Base-by-base conservation (phyloP, 2,113 vertebrate genomes). In the Nothocercus julius region DNA sequence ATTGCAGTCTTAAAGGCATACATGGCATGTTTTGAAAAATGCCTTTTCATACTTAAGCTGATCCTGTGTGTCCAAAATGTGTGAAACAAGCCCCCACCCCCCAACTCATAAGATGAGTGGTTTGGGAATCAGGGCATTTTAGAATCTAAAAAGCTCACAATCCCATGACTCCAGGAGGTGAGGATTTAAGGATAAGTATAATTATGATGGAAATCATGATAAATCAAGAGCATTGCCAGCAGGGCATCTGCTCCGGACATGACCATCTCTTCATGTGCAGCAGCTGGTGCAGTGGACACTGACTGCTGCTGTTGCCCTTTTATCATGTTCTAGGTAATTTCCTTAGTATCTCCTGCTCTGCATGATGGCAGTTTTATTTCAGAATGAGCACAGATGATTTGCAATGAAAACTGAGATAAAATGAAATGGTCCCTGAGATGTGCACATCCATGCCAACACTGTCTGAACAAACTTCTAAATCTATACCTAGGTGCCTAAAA, bases 281-380 rank as follows among this genome's bases (percentile, higher is more conserved):
- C 64, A 11, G 2, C 38, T 56, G 34, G 34, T 91, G 53, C 64
- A 64, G 30, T 72, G 91, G 44, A 61, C 82, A 30, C 13, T 68
- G 74, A 56, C 62, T 82, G 32, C 79, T 86, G 8, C 68, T 78
- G 20, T 34, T 70, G 38, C 54, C 89, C 42, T 91, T 92, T 77
- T 63, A 58, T 94, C 90, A 75, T 78, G 80, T 82, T 93, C 89
- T 87, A 78, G 81, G 49, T 89, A 89, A 94, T 96, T 95, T 89
- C 84, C 63, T 82, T 89, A 45, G 87, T 92, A 59, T 91, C 14
- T 91, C 14, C 40, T 77, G 30, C 34, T 91, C 75, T 91, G 67
- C 54, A 53, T 59, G 36, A 85, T 89, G 77, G 42, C 61, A 53
- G 34, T 94, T 96, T 93, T 89, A 59, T 88, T 93, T 78, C 69